A percentile compares a stretch with the other conserved stretches of the same genome.
These are phyloP conservation scores for Kryphioiulus occultus DNA, from an alignment of 2,888 invertebrate genomes.

Conservation along the genomic window DNA sequence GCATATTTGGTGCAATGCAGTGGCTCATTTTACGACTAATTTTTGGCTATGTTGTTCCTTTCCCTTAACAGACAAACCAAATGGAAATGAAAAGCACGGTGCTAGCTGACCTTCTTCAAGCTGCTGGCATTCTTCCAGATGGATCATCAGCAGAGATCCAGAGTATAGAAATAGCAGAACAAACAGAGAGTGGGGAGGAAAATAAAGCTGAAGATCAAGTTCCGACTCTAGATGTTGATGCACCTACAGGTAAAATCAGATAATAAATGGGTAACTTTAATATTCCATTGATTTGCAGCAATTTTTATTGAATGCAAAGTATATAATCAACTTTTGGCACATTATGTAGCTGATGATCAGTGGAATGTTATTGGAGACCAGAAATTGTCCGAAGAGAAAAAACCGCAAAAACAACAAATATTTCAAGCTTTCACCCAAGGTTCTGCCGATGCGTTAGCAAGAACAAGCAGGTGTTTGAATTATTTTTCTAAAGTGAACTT, in stretches of 20 bases:
- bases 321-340: neutral
- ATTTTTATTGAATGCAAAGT: too few relatives aligned
- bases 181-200: neutral
- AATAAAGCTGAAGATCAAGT: neutral
- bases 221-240: neutral
- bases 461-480: neutral
- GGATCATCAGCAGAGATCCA: constrained; percentile 13
- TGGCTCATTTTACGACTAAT: neutral
- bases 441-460: neutral
- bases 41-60: neutral
- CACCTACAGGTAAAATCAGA: neutral
- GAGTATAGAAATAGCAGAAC: constrained; percentile 13
- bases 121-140: constrained; percentile 58
- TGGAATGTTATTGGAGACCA: neutral
- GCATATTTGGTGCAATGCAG: too few relatives aligned
- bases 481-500: neutral
- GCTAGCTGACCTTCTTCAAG: constrained; percentile 60
- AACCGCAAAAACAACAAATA: neutral
- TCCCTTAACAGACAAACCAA: neutral
- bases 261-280: neutral
- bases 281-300: neutral
- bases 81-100: constrained; percentile 58
- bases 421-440: neutral
- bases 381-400: neutral
- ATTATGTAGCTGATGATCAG: neutral